A percentile compares a stretch with the other conserved stretches of the same genome.
Conservation (phyloP, 1,140 invertebrate genomes). For the Homarus americanus region DNA sequence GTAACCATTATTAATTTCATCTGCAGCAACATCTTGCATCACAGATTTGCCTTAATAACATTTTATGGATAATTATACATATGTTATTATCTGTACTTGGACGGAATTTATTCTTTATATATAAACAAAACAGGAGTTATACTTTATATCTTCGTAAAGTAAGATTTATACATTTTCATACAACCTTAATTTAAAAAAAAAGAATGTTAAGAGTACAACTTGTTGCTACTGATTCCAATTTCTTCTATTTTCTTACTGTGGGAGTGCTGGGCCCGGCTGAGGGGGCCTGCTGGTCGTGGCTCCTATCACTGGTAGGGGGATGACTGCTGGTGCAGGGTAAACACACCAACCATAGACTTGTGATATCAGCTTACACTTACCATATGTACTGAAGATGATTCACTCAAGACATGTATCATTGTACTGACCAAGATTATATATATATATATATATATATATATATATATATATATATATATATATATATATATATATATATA, state of each 20-base stretch:
- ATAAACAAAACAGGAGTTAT: background rate
- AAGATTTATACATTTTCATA: background rate
- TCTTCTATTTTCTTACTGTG: background rate
- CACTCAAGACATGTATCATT: no score
- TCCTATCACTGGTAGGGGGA: no score
- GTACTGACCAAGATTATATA: no score
- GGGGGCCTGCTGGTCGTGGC: background rate
- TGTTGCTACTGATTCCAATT: background rate
- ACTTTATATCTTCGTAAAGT: background rate
- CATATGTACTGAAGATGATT: no score
- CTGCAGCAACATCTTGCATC: background rate
- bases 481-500: slow-evolving; percentile 31
- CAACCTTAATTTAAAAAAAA: background rate
- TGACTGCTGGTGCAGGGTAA: no score
- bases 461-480: no score
- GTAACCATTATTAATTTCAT: background rate
- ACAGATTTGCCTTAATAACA: background rate
- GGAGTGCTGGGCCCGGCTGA: background rate
- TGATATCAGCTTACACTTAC: no score
- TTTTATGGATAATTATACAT: background rate
- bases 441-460: no score
- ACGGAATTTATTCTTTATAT: slow-evolving; percentile 38
- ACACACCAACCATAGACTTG: no score
- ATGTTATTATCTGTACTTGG: slow-evolving; percentile 23
- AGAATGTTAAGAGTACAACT: background rate